Conservation (phyloP, 2,888 invertebrate species). For the Cylindroiulus punctatus region DNA sequence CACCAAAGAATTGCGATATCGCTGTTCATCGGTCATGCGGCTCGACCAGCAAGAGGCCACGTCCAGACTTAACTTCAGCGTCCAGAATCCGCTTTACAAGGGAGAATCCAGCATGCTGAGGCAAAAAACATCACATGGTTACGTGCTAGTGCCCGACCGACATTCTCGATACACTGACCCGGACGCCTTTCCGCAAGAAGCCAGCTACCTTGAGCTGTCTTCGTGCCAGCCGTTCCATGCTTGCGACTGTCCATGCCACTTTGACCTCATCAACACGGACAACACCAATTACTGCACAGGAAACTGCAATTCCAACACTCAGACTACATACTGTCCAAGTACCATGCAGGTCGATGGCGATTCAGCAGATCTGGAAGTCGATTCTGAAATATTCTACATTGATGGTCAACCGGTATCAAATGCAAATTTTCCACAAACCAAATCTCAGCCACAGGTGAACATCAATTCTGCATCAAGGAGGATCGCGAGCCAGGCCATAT, state of each 20-base stretch:
- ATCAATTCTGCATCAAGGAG: not conserved
- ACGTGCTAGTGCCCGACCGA: not conserved
- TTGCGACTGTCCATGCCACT: not conserved
- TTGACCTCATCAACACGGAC: not conserved
- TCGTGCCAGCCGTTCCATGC: not conserved
- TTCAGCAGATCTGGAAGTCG: not conserved
- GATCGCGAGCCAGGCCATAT: not conserved
- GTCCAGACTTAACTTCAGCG: not conserved
- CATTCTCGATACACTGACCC: not conserved
- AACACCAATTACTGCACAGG: not conserved
- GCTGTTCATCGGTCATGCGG: not conserved
- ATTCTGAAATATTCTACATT: not conserved
- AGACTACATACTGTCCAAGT: not conserved
- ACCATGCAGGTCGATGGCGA: not conserved
- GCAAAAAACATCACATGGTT: not conserved
- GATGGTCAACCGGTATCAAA: not conserved
- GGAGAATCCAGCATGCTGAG: not conserved
- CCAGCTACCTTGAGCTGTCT: not conserved
- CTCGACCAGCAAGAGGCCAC: not conserved
- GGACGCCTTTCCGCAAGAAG: not conserved
- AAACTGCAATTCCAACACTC: not conserved
- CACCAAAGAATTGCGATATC: not conserved
- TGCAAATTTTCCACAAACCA: not conserved
- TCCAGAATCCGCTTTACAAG: not conserved
- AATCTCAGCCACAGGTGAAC: not conserved